These are phyloP conservation scores for Pristionchus exspectatus DNA, from an alignment of 2,888 invertebrate species.

Conservation along the genomic window DNA sequence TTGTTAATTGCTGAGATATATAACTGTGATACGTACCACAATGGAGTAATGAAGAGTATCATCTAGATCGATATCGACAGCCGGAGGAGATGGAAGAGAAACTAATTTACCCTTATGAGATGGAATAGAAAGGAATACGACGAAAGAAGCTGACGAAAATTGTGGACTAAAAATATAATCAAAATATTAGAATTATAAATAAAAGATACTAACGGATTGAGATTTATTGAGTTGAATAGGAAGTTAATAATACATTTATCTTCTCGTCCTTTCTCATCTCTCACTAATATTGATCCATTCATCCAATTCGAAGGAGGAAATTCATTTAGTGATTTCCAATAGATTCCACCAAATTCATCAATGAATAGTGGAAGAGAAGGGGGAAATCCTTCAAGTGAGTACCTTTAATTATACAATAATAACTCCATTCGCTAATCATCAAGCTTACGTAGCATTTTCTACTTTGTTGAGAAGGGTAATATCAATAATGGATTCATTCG, in stretches of 20 bases:
- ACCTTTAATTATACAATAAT: neutral
- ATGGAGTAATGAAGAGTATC: conserved; percentile 39
- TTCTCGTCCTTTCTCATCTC: conserved; percentile 6
- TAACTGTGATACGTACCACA: neutral
- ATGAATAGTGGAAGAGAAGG: neutral
- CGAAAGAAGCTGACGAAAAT: conserved; percentile 30
- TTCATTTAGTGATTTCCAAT: neutral
- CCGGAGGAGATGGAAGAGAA: conserved; percentile 50
- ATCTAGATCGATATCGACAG: conserved; percentile 1
- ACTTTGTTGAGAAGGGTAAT: neutral
- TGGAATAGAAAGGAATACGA: neutral
- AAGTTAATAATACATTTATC: neutral
- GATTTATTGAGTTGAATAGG: neutral
- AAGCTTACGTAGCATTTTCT: conserved; percentile 3
- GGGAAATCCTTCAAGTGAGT: neutral
- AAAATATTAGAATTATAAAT: neutral
- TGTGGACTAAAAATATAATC: neutral
- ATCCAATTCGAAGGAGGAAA: conserved; percentile 25
- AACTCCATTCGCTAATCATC: neutral
- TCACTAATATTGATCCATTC: conserved; percentile 38
- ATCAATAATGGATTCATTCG: neutral
- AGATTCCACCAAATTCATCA: conserved; percentile 8
- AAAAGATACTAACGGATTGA: conserved; percentile 1
- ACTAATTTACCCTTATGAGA: neutral
- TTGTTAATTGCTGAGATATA: too few species aligned